Base-by-base conservation (phyloP, 2,888 invertebrate genomes). In the Gerris lacustris region DNA sequence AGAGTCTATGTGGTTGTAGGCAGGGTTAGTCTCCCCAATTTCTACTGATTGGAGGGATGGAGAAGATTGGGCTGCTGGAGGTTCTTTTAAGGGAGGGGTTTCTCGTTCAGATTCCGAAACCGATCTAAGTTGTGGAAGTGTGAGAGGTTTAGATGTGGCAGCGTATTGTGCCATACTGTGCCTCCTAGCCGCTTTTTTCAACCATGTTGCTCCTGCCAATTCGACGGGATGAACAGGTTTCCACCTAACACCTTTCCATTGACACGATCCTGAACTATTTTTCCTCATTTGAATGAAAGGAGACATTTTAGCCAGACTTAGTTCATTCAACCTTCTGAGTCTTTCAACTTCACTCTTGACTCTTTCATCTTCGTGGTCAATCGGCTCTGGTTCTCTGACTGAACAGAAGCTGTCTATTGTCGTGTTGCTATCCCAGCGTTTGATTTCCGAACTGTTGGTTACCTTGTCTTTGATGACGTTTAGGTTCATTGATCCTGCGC, bases 231-330 rank as follows among this genome's bases (percentile, higher is more conserved):
- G 69, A 55, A 76, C 74, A 5, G 79, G 76, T 75, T 78, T 80
- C 81, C 81, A 81, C 5, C 78, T 77, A 2, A 80, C 78, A 15
- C 78, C 78, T 67, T 77, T 80, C 74, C 76, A 79, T n/a, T 77
- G 75, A 18, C 76, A 77, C 5, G 75, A 74, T 17, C 77, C 76
- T 31, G 71, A 72, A 9, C 77, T 78, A 78, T 77, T 63, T 78
- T 78, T 64, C 77, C 6, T 68, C 55, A 17, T 64, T 69, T n/a
- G 66, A 44, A 64, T 67, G 63, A 6, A 44, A 15, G n/a, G 66
- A 18, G 6, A 63, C 47, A 31, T 55, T 55, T 66, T 47, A 31
- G 11, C 63, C 31, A 5, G 44, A 63, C 68, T 67, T 18, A 66
- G 45, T 44, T 69, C 72, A 63, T 45, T 72, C 11, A 63, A 64